phyloP scores from a whole-genome alignment of 1,140 invertebrate species.

The Heliconius melpomene region DNA sequence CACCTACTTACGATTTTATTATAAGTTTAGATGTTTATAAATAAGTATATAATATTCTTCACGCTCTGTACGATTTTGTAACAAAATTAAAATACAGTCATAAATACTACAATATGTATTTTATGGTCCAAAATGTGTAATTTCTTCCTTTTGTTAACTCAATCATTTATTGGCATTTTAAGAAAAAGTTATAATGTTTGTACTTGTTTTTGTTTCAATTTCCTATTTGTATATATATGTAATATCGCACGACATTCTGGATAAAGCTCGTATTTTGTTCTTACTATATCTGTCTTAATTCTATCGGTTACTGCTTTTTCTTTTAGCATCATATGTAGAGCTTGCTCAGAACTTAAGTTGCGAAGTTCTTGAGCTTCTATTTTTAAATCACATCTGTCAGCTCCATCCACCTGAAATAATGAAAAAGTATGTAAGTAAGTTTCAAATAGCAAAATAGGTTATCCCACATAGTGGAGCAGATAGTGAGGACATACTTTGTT shows the following conservation, averaged over 20 bases:
- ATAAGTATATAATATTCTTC: no score
- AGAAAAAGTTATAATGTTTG: background rate
- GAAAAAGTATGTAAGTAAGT: background rate
- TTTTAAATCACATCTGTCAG: slow-evolving; percentile 70
- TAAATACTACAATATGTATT: no score
- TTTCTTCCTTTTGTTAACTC: no score
- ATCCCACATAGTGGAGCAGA: no score
- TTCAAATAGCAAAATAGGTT: no score
- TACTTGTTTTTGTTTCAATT: slow-evolving; percentile 22
- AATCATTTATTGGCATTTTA: background rate
- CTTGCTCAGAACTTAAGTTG: slow-evolving; percentile 53
- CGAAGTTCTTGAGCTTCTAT: slow-evolving; percentile 57
- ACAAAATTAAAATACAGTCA: no score
- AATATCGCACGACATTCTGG: slow-evolving; percentile 68
- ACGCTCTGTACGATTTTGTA: no score
- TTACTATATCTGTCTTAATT: slow-evolving; percentile 54
- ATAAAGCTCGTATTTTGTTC: slow-evolving; percentile 64
- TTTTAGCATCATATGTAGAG: slow-evolving; percentile 57
- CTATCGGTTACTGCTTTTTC: slow-evolving; percentile 53
- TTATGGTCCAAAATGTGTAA: no score
- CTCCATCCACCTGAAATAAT: slow-evolving; percentile 66
- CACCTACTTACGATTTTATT: no score
- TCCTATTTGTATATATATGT: slow-evolving; percentile 59
- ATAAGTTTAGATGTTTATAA: no score
- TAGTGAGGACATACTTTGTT: no score